Evolutionary conservation across 2,888 invertebrate genomes (phyloP).

Genomic region (Nasonia oneida): DNA sequence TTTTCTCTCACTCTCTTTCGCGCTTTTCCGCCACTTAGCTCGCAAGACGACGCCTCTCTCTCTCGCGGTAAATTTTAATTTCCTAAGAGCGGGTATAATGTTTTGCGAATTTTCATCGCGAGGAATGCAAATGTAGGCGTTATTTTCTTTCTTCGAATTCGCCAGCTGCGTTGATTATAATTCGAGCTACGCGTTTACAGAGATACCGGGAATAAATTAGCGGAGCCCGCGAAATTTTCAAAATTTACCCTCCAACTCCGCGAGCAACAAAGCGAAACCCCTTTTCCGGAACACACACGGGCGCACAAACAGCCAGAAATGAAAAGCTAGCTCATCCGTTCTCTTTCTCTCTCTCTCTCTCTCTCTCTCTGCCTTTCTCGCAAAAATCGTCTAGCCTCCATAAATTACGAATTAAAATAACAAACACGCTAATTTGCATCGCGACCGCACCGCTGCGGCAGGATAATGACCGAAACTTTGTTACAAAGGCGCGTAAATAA

Average conservation of each 20-base stretch:
- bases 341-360: not conserved
- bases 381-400: constrained; percentile 1
- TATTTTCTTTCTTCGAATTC: not conserved
- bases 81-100: not conserved
- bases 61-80: constrained; percentile 2
- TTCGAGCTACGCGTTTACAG: not conserved
- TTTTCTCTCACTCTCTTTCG: not conserved
- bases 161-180: not conserved
- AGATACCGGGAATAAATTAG: not conserved
- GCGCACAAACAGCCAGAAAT: not conserved
- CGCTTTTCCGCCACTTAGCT: not conserved
- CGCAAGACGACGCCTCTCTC: not conserved
- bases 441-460: not conserved
- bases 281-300: not conserved
- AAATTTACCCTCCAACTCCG: not conserved
- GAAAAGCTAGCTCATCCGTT: not conserved
- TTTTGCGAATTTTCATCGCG: not conserved
- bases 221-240: not conserved
- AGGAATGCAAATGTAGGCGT: not conserved
- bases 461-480: constrained; percentile 61
- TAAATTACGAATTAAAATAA: constrained; percentile 62
- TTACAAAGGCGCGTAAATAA: constrained; percentile 55
- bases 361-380: not conserved
- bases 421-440: constrained; percentile 61
- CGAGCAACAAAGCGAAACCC: not conserved